Evolutionary conservation across 2,888 invertebrate species (phyloP).

Genomic region (Agrotis exclamationis): DNA sequence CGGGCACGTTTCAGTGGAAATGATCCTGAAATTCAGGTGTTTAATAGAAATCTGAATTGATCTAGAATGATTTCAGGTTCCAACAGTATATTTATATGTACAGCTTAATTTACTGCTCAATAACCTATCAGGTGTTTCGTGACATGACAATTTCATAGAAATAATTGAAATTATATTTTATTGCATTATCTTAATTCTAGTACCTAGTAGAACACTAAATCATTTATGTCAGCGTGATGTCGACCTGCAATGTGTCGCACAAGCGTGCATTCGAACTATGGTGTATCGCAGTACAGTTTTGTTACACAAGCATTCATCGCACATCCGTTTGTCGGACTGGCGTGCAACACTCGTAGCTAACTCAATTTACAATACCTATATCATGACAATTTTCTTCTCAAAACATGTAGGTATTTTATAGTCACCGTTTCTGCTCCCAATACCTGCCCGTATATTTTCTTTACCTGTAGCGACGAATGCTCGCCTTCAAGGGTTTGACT

Average conservation of each 20-base stretch:
- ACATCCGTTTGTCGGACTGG: too few relatives aligned
- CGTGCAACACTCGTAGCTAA: too few relatives aligned
- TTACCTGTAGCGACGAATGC: constrained; percentile 79
- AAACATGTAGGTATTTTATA: background rate
- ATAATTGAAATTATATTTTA: background rate
- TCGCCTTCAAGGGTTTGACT: constrained; percentile 81
- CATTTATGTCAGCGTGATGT: too few relatives aligned
- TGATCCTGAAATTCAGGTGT: background rate
- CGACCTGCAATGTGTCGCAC: too few relatives aligned
- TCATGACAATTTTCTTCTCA: too few relatives aligned
- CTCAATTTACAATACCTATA: too few relatives aligned
- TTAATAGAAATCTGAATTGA: too few relatives aligned
- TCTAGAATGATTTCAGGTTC: background rate
- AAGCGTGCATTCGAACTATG: too few relatives aligned
- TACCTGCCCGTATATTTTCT: constrained; percentile 68
- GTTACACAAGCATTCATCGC: too few relatives aligned
- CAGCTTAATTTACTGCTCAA: background rate
- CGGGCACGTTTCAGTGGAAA: constrained; percentile 8
- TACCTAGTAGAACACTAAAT: too few relatives aligned
- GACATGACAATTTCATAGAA: background rate
- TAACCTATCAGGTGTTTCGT: background rate
- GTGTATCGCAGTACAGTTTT: too few relatives aligned
- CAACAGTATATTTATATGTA: background rate
- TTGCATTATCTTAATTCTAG: background rate
- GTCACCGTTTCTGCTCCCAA: constrained; percentile 36